Conservation (phyloP, 1,140 invertebrate genomes). For the Dolichoris vasculosae region DNA sequence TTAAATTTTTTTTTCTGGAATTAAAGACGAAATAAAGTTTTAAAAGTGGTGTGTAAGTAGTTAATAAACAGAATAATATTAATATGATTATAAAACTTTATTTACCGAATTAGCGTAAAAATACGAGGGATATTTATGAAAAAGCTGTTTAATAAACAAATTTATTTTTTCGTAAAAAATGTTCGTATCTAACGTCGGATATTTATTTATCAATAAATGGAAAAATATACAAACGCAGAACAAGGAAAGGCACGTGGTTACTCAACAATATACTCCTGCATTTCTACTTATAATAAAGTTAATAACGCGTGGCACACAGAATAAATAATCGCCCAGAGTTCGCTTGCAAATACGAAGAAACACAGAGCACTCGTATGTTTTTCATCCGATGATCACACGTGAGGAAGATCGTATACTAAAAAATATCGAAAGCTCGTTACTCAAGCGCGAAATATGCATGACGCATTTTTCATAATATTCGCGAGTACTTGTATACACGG, state of each 20-base stretch:
- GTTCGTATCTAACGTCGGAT: neutral
- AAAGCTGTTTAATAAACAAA: too few species aligned
- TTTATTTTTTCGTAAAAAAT: too few species aligned
- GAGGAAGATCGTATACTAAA: neutral
- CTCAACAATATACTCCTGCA: neutral
- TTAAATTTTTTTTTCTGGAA: neutral
- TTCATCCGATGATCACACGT: neutral
- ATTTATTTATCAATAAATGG: neutral
- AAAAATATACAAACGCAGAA: neutral
- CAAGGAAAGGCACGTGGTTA: neutral
- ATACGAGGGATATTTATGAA: too few species aligned
- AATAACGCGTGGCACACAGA: neutral
- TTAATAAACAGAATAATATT: neutral
- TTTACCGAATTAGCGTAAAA: too few species aligned
- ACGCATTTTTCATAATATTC: slow-evolving; percentile 35
- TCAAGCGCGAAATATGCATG: slow-evolving; percentile 28
- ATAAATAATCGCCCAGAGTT: neutral
- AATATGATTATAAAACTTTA: neutral
- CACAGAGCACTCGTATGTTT: neutral
- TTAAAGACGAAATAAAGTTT: neutral
- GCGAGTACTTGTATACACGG: neutral
- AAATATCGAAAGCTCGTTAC: slow-evolving; percentile 40
- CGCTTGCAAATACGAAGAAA: neutral
- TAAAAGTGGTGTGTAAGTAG: neutral
- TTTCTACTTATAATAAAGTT: neutral